phyloP scores from a whole-genome alignment of 2,888 invertebrate genomes.

The Hesperia comma region DNA sequence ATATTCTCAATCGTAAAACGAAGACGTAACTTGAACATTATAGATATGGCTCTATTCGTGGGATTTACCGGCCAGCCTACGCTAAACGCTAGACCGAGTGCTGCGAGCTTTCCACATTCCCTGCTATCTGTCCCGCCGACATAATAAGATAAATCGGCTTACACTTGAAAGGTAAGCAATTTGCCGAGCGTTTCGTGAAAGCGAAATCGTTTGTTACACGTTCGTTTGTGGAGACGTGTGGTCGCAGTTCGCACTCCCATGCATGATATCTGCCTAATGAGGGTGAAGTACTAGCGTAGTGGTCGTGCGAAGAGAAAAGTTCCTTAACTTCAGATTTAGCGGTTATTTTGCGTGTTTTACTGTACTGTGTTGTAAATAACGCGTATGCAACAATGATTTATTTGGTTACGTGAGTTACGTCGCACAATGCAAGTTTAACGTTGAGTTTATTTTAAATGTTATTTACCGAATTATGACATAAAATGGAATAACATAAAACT shows the following conservation, averaged over 20 bases:
- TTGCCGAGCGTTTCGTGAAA: constrained; percentile 58
- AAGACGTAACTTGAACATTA: too few relatives aligned
- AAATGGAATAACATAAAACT: too few relatives aligned
- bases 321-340: too few relatives aligned
- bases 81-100: not conserved
- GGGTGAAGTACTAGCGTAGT: not conserved
- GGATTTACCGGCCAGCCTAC: not conserved
- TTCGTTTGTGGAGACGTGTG: constrained; percentile 32
- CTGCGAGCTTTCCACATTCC: constrained; percentile 50
- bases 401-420: too few relatives aligned
- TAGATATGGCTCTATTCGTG: too few relatives aligned
- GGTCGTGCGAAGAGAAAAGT: constrained; percentile 3
- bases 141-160: constrained; percentile 65
- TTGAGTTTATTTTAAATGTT: too few relatives aligned
- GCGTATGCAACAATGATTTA: too few relatives aligned
- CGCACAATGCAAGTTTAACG: too few relatives aligned
- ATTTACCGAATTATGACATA: too few relatives aligned
- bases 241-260: not conserved
- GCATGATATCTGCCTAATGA: constrained; percentile 18
- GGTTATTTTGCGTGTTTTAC: too few relatives aligned
- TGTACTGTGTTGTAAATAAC: too few relatives aligned
- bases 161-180: constrained; percentile 72
- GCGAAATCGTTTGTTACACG: constrained; percentile 56
- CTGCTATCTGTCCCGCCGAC: constrained; percentile 57
- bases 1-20: too few relatives aligned